Base-by-base conservation (phyloP, 92 coral and sea anemone species). In the Ricordea florida region DNA sequence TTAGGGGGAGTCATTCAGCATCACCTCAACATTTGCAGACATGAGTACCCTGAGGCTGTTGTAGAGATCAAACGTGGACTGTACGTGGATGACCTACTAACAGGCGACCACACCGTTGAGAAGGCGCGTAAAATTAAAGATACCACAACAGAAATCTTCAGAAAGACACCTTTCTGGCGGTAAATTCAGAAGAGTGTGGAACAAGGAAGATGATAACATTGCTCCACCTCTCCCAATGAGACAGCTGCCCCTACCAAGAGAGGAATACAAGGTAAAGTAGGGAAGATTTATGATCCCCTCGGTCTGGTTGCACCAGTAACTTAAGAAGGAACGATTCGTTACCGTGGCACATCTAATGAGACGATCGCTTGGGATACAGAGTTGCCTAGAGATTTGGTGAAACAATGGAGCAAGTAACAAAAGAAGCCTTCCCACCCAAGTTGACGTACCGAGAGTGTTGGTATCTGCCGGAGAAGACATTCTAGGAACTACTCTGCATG, bases 241-340 rank as follows among this genome's bases (percentile, higher is more conserved):
- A n/a, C n/a, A n/a, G n/a, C n/a, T n/a, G n/a, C n/a, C n/a, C n/a
- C n/a, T n/a, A 87, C 82, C 3, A 83, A 87, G 65, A 83, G 93
- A 42, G 85, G 88, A 2, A 42, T 74, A 14, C 70, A 67, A 10
- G 80, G 84, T 2, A 82, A 75, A 25, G 57, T 87, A 14, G 87
- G 82, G 5, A 82, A 34, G 79, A 29, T 65, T 18, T 83, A 83
- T 70, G 82, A 83, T 78, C 91, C 93, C 24, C 93, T 87, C 38
- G 89, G 86, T 0, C 58, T 87, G 28, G 82, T 65, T 10, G 60
- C 73, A 34, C 89, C 89, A 45, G 2, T 68, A 10, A 66, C 72
- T 45, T 17, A 66, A 33, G 25, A 30, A 34, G 84, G 89, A 15
- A 83, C 75, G 38, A 14, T 64, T 10, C 53, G 75, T 0, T 83